These are phyloP conservation scores for Xylocopa sonorina DNA, from an alignment of 1,140 invertebrate species.

Conservation along the genomic window DNA sequence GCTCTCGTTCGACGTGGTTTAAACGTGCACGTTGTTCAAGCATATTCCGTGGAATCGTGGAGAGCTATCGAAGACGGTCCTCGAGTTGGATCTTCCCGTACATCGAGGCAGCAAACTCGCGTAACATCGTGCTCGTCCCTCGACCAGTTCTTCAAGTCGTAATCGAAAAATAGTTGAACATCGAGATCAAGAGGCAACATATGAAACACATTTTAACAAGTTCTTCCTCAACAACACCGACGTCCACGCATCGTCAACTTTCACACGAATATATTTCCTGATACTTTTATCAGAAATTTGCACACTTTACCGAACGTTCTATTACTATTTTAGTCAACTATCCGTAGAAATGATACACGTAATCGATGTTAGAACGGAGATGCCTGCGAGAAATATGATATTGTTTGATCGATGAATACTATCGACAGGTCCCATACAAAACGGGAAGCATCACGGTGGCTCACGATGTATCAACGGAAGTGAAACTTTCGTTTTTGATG, in stretches of 20 bases:
- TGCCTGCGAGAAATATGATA: not conserved
- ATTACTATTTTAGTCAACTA: not conserved
- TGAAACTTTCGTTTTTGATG: not conserved
- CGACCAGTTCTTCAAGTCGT: not conserved
- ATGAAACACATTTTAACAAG: slow-evolving; percentile 47
- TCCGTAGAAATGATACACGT: not conserved
- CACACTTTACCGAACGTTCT: too few relatives aligned
- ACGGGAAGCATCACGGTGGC: too few relatives aligned
- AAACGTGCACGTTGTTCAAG: not conserved
- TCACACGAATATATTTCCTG: too few relatives aligned
- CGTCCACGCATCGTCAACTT: too few relatives aligned
- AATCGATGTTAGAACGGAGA: not conserved
- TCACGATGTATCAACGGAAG: not conserved
- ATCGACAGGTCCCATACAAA: too few relatives aligned
- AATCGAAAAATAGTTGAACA: slow-evolving; percentile 55
- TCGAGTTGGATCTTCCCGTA: not conserved
- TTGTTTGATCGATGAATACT: too few relatives aligned
- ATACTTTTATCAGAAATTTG: too few relatives aligned
- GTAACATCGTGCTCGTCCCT: not conserved
- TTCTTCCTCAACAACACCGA: not conserved
- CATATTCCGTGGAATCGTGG: not conserved
- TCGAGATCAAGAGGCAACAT: slow-evolving; percentile 60
- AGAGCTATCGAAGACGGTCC: not conserved
- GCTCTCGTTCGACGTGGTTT: too few relatives aligned
- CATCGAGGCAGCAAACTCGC: not conserved